Base-by-base conservation (phyloP, 2,113 vertebrate species). In the Nannobrachium achirus region DNA sequence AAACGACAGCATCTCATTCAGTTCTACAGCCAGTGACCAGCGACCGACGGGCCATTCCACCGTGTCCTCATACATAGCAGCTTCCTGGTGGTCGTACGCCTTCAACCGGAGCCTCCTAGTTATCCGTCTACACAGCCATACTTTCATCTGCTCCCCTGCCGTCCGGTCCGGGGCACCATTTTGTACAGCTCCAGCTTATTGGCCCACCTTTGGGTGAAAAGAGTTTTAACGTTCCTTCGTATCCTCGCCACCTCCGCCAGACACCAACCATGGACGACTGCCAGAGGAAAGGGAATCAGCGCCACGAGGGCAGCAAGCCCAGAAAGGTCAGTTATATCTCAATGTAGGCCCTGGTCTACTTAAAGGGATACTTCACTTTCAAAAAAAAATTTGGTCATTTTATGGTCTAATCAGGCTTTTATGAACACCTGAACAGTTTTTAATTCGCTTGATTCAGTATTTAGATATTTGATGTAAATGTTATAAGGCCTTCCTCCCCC, bases 221-320 rank as follows among this genome's bases (percentile, higher is more conserved):
- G 75, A 73, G 66, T 75, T 33, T 33, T 33, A 77, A 86, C 55
- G 6, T 44, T 33, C 38, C 62, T 56, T 46, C 59, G n/a, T n/a
- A 33, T n/a, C 63, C 10, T 45, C 48, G 11, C 10, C 2, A 66
- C 53, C 56, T 74, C 52, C 18, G 9, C 65, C 63, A 38, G 66
- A 14, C 52, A 20, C 45, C 1, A 98, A 20, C 45, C 1, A 98
- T 99, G 97, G 96, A 96, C 16, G 95, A 97, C 76, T 75, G 88
- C 0, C 93, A 92, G 78, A 91, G 85, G 84, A 94, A 94, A 25
- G 74, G 84, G 33, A 81, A 53, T 50, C 92, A 88, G 63, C 76
- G 79, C 58, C 92, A 91, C 0, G 95, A 97, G 51, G 77, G 70
- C 10, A 94, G 75, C 16, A 96, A 94, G 75, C 94, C 94, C 63